phyloP scores from a whole-genome alignment of 2,888 invertebrate species.

The Piscicola geometra region DNA sequence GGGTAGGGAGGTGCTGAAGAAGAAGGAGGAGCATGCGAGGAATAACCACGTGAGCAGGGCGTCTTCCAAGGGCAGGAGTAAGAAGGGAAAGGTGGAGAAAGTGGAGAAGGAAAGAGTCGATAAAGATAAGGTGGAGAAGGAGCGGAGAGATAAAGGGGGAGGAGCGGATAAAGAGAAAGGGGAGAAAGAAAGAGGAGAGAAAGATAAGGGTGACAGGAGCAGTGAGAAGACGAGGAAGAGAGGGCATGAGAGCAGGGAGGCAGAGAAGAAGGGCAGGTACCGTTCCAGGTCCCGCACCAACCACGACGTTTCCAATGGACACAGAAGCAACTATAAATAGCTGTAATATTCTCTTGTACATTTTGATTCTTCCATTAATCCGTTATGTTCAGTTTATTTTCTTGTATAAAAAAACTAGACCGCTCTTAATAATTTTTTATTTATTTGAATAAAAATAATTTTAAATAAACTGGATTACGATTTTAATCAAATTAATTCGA shows the following conservation, averaged over 20 bases:
- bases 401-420: too few species aligned
- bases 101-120: conserved; percentile 1
- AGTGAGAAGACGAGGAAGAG: conserved; percentile 1
- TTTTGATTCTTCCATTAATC: too few species aligned
- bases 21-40: neutral
- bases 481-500: too few species aligned
- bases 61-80: neutral
- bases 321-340: neutral
- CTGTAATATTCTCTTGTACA: too few species aligned
- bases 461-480: too few species aligned
- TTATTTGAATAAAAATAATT: too few species aligned
- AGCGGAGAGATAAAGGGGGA: neutral
- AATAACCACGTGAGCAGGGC: neutral
- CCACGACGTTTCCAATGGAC: conserved; percentile 1
- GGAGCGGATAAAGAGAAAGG: neutral
- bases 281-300: conserved; percentile 4
- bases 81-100: neutral
- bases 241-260: neutral
- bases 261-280: neutral
- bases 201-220: conserved; percentile 6
- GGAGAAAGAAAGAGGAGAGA: neutral
- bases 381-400: too few species aligned
- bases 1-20: neutral
- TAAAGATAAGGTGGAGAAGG: neutral
- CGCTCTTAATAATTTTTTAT: too few species aligned